Conservation (phyloP, 2,797 vertebrate species). For the Protonibea diacanthus region DNA sequence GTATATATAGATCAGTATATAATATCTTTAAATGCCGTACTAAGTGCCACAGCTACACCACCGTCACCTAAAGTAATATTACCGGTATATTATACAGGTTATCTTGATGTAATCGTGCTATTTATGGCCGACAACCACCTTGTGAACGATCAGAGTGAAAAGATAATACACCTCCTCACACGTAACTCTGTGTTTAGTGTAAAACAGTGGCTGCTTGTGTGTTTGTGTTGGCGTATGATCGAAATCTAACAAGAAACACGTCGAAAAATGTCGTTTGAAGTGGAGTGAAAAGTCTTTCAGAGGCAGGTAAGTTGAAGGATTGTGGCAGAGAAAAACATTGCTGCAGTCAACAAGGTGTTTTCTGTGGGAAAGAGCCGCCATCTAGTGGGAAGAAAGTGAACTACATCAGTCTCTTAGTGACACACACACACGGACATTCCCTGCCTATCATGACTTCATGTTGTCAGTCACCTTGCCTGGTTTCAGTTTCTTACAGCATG, state of each 20-base stretch:
- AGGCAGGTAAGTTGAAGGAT: neutral
- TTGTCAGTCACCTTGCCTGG: slow-evolving; percentile 15
- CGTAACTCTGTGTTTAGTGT: neutral
- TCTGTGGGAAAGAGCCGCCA: slow-evolving; percentile 36
- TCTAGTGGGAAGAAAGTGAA: slow-evolving; percentile 17
- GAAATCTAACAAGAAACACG: slow-evolving; percentile 5
- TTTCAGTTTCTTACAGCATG: slow-evolving; percentile 39
- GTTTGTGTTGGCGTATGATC: neutral
- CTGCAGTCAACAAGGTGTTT: neutral
- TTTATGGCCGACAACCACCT: neutral
- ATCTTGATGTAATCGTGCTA: neutral
- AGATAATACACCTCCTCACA: neutral
- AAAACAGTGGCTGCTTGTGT: neutral
- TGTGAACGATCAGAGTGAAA: neutral
- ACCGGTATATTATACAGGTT: fast-evolving
- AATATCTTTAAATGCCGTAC: neutral
- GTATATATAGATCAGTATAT: neutral
- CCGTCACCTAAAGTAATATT: no score
- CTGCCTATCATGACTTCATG: neutral
- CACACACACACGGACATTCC: slow-evolving; percentile 14
- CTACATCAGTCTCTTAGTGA: neutral
- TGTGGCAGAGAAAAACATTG: neutral
- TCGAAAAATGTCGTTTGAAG: neutral
- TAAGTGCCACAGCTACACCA: neutral
- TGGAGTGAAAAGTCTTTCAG: fast-evolving